Conservation (phyloP, 2,797 vertebrate species). For the Phataginus tetradactyla region DNA sequence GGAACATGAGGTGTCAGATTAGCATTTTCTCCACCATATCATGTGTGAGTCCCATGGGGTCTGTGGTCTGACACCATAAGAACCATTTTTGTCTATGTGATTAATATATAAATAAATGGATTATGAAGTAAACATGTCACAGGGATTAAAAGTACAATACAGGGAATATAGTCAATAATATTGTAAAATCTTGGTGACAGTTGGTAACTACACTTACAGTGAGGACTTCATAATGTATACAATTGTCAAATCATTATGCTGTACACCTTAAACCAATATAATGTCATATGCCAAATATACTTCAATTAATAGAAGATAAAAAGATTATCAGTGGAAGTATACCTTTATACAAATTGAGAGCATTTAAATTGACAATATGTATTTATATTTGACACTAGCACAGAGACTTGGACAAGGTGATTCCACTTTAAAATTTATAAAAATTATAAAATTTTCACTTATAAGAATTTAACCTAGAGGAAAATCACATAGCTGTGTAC, state of each 20-base stretch:
- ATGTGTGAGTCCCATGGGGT: neutral
- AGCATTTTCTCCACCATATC: neutral
- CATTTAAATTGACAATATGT: neutral
- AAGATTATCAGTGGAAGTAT: neutral
- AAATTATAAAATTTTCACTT: neutral
- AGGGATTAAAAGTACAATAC: too few species aligned
- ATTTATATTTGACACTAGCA: neutral
- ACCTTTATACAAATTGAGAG: neutral
- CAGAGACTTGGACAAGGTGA: neutral
- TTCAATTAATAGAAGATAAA: neutral
- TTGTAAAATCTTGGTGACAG: too few species aligned
- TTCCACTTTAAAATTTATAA: neutral
- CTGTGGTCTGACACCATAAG: neutral
- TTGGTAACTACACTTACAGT: too few species aligned
- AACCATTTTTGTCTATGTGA: neutral
- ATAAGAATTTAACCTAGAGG: neutral
- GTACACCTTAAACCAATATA: too few species aligned
- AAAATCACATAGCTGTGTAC: neutral
- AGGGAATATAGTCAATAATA: too few species aligned
- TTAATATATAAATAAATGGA: neutral
- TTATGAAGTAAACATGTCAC: neutral
- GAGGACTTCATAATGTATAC: too few species aligned
- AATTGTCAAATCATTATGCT: too few species aligned
- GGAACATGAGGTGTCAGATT: neutral
- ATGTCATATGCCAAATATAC: too few species aligned